Conservation (phyloP, 2,888 invertebrate species). For the Morpho helenor region DNA sequence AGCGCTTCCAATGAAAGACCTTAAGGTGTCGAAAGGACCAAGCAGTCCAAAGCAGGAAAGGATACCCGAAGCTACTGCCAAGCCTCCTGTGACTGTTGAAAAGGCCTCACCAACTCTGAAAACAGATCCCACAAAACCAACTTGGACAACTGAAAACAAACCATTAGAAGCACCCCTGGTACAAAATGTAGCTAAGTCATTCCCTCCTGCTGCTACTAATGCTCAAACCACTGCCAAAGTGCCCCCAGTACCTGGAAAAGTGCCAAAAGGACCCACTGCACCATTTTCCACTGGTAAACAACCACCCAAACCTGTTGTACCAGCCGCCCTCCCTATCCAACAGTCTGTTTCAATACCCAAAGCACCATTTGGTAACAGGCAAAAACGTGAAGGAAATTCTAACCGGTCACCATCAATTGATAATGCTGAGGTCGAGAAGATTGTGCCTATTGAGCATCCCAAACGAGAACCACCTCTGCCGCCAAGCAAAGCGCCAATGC, state of each 20-base stretch:
- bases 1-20: conserved; percentile 63
- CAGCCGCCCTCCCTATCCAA: conserved; percentile 66
- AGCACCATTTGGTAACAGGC: conserved; percentile 68
- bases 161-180: conserved; percentile 26
- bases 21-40: conserved; percentile 60
- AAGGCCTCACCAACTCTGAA: conserved; percentile 49
- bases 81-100: conserved; percentile 41
- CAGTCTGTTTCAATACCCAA: conserved; percentile 67
- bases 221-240: conserved; percentile 48
- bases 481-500: conserved; percentile 70
- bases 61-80: conserved; percentile 39
- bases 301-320: conserved; percentile 61
- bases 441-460: conserved; percentile 41
- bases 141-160: conserved; percentile 54
- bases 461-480: conserved; percentile 63
- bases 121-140: conserved; percentile 52
- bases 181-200: conserved; percentile 41
- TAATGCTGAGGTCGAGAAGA: conserved; percentile 45
- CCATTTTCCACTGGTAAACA: conserved; percentile 69
- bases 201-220: conserved; percentile 40
- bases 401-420: conserved; percentile 64
- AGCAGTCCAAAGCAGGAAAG: conserved; percentile 63
- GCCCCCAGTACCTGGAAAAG: conserved; percentile 48
- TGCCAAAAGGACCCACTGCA: conserved; percentile 62
- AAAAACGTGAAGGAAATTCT: conserved; percentile 60